Conservation (phyloP, 1,140 invertebrate genomes). For the Gryllus bimaculatus region DNA sequence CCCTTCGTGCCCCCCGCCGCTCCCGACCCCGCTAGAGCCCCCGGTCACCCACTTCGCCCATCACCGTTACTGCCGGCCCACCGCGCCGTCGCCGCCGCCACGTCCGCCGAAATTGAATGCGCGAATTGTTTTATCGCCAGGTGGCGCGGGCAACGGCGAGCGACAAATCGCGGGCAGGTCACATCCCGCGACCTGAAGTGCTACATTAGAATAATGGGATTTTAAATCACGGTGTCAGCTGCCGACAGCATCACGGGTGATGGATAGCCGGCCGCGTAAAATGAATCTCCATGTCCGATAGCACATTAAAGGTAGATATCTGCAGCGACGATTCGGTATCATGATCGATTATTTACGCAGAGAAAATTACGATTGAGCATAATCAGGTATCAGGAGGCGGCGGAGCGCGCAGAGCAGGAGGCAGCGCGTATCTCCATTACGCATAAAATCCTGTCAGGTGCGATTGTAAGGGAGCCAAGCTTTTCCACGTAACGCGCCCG, state of each 20-base stretch:
- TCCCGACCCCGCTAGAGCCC: not conserved
- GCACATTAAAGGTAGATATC: slow-evolving; percentile 4
- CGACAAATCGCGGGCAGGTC: not conserved
- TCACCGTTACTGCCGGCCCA: not conserved
- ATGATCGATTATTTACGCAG: not conserved
- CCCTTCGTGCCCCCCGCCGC: too few species aligned
- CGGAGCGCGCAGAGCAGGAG: not conserved
- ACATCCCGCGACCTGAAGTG: not conserved
- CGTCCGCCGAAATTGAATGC: slow-evolving; percentile 2
- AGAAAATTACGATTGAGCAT: not conserved
- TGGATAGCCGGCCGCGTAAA: not conserved
- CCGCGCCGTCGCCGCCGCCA: not conserved
- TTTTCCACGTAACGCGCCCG: not conserved
- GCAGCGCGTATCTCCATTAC: not conserved
- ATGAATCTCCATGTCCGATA: slow-evolving; percentile 4
- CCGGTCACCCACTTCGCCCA: not conserved
- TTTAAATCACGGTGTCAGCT: not conserved
- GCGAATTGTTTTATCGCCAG: not conserved
- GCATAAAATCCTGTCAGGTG: not conserved
- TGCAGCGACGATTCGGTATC: not conserved
- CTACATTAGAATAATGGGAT: slow-evolving; percentile 5
- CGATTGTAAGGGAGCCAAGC: not conserved
- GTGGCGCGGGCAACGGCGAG: not conserved
- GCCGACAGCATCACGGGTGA: not conserved
- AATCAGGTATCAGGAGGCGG: not conserved